phyloP scores from a whole-genome alignment of 2,113 vertebrate genomes.

The Chaetops frenatus region DNA sequence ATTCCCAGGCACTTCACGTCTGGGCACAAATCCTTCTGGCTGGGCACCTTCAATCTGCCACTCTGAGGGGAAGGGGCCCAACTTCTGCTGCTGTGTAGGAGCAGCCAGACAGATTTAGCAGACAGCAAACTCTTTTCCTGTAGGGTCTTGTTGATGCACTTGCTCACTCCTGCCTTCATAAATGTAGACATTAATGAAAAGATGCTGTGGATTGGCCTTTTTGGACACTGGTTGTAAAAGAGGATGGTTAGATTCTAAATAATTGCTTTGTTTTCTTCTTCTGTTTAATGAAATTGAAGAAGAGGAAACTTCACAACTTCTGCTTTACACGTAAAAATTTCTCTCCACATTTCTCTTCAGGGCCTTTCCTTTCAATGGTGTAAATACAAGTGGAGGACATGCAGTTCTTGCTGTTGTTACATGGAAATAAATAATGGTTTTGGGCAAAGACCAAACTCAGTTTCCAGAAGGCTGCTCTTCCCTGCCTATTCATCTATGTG shows the following conservation, averaged over 20 bases:
- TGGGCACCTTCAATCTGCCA: background rate
- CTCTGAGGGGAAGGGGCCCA: background rate
- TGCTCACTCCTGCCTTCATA: background rate
- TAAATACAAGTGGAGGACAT: background rate
- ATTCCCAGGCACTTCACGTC: fast-evolving
- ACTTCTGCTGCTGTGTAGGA: background rate
- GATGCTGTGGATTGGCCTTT: background rate
- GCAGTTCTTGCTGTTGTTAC: background rate
- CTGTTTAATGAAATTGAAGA: background rate
- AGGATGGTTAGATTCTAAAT: background rate
- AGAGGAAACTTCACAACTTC: background rate
- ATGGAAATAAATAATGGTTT: background rate
- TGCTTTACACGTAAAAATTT: background rate
- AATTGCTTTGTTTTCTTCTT: background rate
- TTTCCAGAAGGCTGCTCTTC: conserved; percentile 30
- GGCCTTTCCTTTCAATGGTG: background rate
- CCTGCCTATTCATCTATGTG: background rate
- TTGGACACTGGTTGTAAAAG: background rate
- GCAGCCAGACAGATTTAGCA: background rate
- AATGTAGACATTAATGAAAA: background rate
- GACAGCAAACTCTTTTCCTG: background rate
- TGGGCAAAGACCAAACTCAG: conserved; percentile 7
- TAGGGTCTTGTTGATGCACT: background rate
- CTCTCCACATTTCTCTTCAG: background rate
- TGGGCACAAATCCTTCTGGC: background rate